A percentile compares a stretch with the other conserved stretches of the same genome.
phyloP scores from a whole-genome alignment of 2,888 invertebrate genomes.

The Beris chalybata region DNA sequence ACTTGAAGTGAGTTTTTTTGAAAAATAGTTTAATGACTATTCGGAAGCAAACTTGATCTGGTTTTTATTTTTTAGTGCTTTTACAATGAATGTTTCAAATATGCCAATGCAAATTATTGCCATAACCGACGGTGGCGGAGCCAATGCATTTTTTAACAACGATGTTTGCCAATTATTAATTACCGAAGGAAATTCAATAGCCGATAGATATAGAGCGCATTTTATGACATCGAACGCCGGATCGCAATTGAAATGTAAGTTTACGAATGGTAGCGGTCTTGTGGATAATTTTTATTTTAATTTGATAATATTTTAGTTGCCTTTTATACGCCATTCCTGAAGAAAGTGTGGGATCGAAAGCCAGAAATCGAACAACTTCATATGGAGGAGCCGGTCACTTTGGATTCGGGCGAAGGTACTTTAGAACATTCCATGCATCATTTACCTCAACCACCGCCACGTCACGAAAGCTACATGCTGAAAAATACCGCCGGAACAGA shows the following conservation, averaged over 20 bases:
- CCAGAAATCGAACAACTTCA: conserved; percentile 92
- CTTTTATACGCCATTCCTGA: conserved; percentile 93
- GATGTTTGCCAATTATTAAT: conserved; percentile 88
- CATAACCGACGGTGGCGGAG: conserved; percentile 86
- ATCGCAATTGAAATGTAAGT: conserved; percentile 80
- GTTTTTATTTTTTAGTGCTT: conserved; percentile 66
- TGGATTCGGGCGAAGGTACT: conserved; percentile 70
- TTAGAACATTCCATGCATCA: conserved; percentile 71
- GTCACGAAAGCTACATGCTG: conserved; percentile 78
- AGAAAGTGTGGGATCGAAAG: conserved; percentile 94
- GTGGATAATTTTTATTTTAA: conserved; percentile 24
- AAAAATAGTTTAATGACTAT: background rate
- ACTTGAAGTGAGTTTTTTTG: conserved; percentile 71
- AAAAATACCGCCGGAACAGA: conserved; percentile 61
- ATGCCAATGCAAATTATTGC: conserved; percentile 93
- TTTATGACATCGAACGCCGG: conserved; percentile 89
- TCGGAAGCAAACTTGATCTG: background rate
- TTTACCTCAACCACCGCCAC: conserved; percentile 67
- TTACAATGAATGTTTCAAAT: conserved; percentile 90
- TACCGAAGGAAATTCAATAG: conserved; percentile 90
- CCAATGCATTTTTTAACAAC: conserved; percentile 86
- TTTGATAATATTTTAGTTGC: conserved; percentile 67
- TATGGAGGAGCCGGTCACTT: conserved; percentile 71
- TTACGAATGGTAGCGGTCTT: background rate
- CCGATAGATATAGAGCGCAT: conserved; percentile 85